Base-by-base conservation (phyloP, 2,113 vertebrate species). In the Odocoileus virginianus region DNA sequence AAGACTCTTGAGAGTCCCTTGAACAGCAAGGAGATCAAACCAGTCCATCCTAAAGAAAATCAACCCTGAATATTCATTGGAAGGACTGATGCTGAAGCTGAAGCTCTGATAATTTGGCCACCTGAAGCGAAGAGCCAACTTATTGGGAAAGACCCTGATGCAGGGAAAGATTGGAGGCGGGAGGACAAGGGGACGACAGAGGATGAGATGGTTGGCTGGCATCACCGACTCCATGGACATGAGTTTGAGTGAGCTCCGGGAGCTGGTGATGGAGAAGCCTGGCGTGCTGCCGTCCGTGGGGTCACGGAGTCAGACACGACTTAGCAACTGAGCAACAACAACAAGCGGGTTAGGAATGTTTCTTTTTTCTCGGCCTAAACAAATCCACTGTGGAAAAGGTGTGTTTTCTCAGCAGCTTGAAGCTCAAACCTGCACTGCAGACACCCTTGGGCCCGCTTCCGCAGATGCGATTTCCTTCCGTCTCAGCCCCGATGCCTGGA, bases 401-500 rank as follows among this genome's bases (percentile, higher is more conserved):
- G 2, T 47, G 12, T 93, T 57, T 91, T 87, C 55, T 86, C 82
- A 83, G 79, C 57, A 60, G 57, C 43, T 36, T 67, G 23, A 54
- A 54, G 25, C 50, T 50, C 23, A 50, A 12, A 15, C 16, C 84
- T 54, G 16, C 40, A 27, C 6, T 36, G 85, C 27, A 52, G 61
- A 11, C 14, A 0, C 8, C 52, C 58, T 23, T 3, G 36, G 7
- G 43, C 43, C 55, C 19, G 6, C 9, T 6, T 28, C n/a, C 4
- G 15, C 0, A 1, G 27, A 7, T 0, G 2, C 2, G 27, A 1
- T 19, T 33, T 33, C 61, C 86, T 84, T 36, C 61, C 9, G 36
- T 43, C 7, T 9, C 30, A 25, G 60, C 28, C 54, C 21, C 7
- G 14, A 17, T 54, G 23, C 43, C 27, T 36, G 16, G 21, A 45